Evolutionary conservation across 2,888 invertebrate species (phyloP), one percentile per base, ranked within the genome.

Genomic region (Anthophora plumipes): DNA sequence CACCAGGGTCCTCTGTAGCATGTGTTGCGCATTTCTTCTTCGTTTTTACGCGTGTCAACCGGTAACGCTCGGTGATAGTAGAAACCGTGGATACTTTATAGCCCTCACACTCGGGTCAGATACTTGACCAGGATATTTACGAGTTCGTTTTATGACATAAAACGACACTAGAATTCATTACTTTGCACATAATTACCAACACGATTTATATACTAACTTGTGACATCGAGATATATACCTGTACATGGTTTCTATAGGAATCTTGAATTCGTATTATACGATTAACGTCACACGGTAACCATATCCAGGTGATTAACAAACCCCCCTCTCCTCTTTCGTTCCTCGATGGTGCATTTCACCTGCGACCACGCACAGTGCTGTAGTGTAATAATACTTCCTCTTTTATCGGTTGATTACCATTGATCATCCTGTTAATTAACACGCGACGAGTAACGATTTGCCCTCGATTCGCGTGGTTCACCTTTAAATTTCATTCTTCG

Each of bases 151-250:
- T 77, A 79, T 77, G 83, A 83, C 80, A 52, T 69, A 73, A 72
- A 87, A 74, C 76, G 77, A 81, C 81, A 67, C 77, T 81, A 79
- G 83, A 78, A 87, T 79, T 83, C 87, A 83, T 86, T 86, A 81
- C 77, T 75, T 76, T 57, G 71, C 85, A 66, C 73, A 39, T 81
- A 86, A 86, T 86, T 84, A 83, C 75, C 31, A n/a, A 17, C 55
- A 46, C 43, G 75, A 86, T 86, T 87, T 87, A 87, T 84, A 68
- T 60, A 72, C 63, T 54, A 22, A 39, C 31, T 31, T 31, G 37
- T 31, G 20, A 50, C 64, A 50, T 11, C 46, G 14, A n/a, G 59
- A 43, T 41, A 31, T 43, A 31, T 14, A 31, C 52, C 39, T 41
- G 46, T 41, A 39, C 43, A 48, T 31, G 4, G 31, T 31, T 1